These are phyloP conservation scores for Aphyosemion australe DNA, from an alignment of 2,113 vertebrate species.

Conservation along the genomic window DNA sequence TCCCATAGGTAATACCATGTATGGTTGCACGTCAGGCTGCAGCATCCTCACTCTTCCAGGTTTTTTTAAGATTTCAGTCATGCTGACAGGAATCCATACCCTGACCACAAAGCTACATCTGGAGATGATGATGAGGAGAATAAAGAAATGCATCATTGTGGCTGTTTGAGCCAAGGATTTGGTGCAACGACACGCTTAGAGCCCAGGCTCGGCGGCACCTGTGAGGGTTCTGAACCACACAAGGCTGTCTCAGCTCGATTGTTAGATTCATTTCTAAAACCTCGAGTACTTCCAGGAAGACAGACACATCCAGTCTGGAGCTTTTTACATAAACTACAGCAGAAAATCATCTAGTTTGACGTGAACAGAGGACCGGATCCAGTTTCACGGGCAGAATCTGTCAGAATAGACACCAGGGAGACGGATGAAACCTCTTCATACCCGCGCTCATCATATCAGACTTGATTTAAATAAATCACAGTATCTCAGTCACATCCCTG, in stretches of 20 bases:
- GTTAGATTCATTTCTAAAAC: neutral
- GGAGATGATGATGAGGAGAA: neutral
- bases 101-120: neutral
- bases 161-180: neutral
- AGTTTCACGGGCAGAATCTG: neutral
- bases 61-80: neutral
- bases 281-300: too few species aligned
- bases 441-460: conserved; percentile 50
- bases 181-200: neutral
- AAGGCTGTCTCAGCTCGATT: neutral
- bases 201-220: neutral
- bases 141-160: neutral
- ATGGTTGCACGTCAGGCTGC: neutral
- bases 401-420: neutral
- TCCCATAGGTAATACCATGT: too few species aligned
- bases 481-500: conserved; percentile 34
- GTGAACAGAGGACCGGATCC: neutral
- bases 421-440: conserved; percentile 21
- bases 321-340: neutral
- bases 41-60: neutral
- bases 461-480: conserved; percentile 57
- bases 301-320: too few species aligned
- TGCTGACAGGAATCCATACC: neutral
- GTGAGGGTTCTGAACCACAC: neutral
- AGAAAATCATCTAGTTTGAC: conserved; percentile 15